Base-by-base conservation (phyloP, 2,888 invertebrate genomes). In the Melinaea menophilus region DNA sequence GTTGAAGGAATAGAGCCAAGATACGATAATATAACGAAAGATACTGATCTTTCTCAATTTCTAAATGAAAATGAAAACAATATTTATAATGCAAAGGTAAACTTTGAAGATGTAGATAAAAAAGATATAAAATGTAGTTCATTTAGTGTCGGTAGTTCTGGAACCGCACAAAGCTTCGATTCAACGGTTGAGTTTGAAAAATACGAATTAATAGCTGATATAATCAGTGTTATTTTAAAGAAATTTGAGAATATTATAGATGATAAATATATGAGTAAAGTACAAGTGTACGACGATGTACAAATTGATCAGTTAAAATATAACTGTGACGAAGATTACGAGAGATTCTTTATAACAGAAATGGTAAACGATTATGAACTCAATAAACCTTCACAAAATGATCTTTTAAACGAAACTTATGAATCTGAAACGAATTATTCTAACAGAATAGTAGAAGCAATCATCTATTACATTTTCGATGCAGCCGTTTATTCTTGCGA, bases 111-210 rank as follows among this genome's bases (percentile, higher is more conserved):
- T 31, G 31, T 7, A 31, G 11, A 31, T 31, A 51, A 22, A 9
- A 31, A n/a, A 51, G 51, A 31, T 22, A 51, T 31, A 31, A 22
- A 55, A 11, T 75, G 77, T 63, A 86, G 81, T 67, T 72, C 76
- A n/a, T 57, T 75, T 0, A 83, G 79, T 71, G 81, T 81, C 1
- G 74, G 75, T 11, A 65, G 65, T 46, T 63, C 58, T 12, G 55
- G 12, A 59, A 59, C 48, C 3, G 82, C 79, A n/a, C 63, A 63
- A 34, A 89, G 90, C 62, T 80, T 86, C 13, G 81, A 90, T 77
- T 89, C 90, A 0, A 88, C 85, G 2, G 79, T 70, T 4, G 90
- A 90, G 71, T 90, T 90, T 66, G 90, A 90, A 66, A 88, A 85
- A 71, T 79, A 82, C 46, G 90, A 90, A 77, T 65, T 75, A 0